These are phyloP conservation scores for Scaptodrosophila latifasciaeformis DNA, from an alignment of 2,888 invertebrate species.

Conservation along the genomic window DNA sequence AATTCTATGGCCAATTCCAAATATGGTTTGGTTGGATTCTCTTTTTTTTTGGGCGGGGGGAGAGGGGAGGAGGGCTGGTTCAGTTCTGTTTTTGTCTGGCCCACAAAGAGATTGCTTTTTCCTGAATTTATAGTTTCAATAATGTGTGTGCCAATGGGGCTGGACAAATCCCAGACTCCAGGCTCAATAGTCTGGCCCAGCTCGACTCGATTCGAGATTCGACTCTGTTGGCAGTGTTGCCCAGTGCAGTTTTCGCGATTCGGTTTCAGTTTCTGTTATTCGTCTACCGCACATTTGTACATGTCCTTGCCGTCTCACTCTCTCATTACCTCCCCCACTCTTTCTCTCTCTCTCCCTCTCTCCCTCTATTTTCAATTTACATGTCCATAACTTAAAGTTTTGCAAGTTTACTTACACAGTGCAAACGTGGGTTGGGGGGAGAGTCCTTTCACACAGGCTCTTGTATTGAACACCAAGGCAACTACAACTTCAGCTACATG, in stretches of 20 bases:
- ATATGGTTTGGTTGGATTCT: no score
- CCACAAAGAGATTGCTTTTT: conserved; percentile 64
- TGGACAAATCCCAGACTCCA: no score
- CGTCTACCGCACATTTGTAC: conserved; percentile 4
- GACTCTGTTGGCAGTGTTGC: conserved; percentile 13
- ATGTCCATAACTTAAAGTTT: conserved; percentile 66
- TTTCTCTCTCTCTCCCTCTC: conserved; percentile 16
- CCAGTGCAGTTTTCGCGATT: neutral
- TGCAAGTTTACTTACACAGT: conserved; percentile 50
- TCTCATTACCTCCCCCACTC: conserved; percentile 6
- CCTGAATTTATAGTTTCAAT: conserved; percentile 64
- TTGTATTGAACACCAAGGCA: conserved; percentile 52
- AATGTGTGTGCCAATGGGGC: conserved; percentile 43
- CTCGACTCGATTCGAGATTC: no score
- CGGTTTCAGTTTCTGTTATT: neutral
- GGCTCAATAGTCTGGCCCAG: no score
- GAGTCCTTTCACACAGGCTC: conserved; percentile 19
- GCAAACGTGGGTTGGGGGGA: no score
- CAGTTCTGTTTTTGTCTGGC: conserved; percentile 41
- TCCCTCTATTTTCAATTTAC: conserved; percentile 66
- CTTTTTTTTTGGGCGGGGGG: no score
- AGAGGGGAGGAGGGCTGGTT: no score
- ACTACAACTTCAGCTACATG: neutral
- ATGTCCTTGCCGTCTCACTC: neutral
- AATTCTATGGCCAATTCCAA: no score